Conservation (phyloP, 2,888 invertebrate genomes). For the Nematopogon swammerdamellus region DNA sequence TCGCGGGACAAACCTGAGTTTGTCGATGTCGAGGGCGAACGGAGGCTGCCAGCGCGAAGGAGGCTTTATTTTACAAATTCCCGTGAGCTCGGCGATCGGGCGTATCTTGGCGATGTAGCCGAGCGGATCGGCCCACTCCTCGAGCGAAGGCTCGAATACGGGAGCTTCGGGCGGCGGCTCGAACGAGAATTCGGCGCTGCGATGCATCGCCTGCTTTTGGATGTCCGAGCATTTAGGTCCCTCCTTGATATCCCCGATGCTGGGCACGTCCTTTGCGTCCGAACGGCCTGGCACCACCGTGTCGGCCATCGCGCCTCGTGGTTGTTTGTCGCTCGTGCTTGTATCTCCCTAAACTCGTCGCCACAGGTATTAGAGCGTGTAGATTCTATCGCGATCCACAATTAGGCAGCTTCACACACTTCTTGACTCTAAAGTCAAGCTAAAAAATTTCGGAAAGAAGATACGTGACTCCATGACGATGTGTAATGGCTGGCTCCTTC, state of each 20-base stretch:
- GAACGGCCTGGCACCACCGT: background rate
- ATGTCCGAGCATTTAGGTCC: constrained; percentile 19
- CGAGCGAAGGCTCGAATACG: constrained; percentile 66
- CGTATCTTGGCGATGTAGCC: constrained; percentile 71
- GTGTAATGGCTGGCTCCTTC: background rate
- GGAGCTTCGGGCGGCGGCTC: constrained; percentile 63
- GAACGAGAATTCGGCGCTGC: constrained; percentile 49
- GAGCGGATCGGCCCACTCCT: constrained; percentile 72
- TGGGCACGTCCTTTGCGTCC: background rate
- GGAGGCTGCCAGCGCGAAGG: constrained; percentile 75
- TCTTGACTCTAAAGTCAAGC: background rate
- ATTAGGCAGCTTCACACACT: too few species aligned
- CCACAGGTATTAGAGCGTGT: too few species aligned
- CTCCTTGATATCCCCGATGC: background rate
- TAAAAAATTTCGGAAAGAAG: background rate
- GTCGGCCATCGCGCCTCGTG: background rate
- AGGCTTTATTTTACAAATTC: constrained; percentile 75
- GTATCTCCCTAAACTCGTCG: too few species aligned
- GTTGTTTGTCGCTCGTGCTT: too few species aligned
- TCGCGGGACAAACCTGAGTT: constrained; percentile 51
- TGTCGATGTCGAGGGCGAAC: constrained; percentile 72
- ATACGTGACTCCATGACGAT: background rate
- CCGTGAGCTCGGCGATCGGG: constrained; percentile 67
- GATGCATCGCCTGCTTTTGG: constrained; percentile 52
- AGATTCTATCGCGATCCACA: too few species aligned